Conservation (phyloP, 2,888 invertebrate genomes). For the Gandaritis pyraliata region DNA sequence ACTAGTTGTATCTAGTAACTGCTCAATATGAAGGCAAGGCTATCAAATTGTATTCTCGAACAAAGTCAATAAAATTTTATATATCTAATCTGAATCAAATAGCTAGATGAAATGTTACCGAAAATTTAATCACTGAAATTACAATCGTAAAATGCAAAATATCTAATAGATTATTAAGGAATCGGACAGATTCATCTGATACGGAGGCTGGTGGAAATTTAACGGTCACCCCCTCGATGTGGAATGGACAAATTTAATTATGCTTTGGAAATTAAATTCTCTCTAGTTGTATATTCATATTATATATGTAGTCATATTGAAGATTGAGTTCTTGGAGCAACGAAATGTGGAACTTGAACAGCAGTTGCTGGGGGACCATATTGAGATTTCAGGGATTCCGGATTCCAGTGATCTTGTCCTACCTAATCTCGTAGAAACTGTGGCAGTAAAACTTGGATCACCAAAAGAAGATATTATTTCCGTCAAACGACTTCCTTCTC, state of each 20-base stretch:
- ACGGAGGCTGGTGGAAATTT: conserved; percentile 47
- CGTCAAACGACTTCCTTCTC: not conserved
- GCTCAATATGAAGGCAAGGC: not conserved
- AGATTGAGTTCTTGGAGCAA: not conserved
- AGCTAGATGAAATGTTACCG: conserved; percentile 15
- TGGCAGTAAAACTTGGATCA: not conserved
- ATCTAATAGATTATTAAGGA: conserved; percentile 42
- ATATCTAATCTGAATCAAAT: conserved; percentile 8
- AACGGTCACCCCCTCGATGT: conserved; percentile 54
- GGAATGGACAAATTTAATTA: conserved; percentile 76
- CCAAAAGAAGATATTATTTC: not conserved
- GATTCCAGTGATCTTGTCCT: not conserved
- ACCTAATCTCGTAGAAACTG: not conserved
- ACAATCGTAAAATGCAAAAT: conserved; percentile 35
- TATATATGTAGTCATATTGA: too few species aligned
- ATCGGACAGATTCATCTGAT: conserved; percentile 45
- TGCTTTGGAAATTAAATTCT: conserved; percentile 73
- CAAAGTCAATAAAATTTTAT: not conserved
- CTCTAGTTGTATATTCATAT: too few species aligned
- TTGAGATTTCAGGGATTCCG: not conserved
- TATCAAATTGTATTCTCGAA: not conserved
- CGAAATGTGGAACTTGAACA: not conserved
- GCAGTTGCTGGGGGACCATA: not conserved
- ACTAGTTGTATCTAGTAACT: too few species aligned
- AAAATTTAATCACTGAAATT: conserved; percentile 33